Evolutionary conservation across 2,797 vertebrate species (phyloP).

Genomic region (Bradypus variegatus): DNA sequence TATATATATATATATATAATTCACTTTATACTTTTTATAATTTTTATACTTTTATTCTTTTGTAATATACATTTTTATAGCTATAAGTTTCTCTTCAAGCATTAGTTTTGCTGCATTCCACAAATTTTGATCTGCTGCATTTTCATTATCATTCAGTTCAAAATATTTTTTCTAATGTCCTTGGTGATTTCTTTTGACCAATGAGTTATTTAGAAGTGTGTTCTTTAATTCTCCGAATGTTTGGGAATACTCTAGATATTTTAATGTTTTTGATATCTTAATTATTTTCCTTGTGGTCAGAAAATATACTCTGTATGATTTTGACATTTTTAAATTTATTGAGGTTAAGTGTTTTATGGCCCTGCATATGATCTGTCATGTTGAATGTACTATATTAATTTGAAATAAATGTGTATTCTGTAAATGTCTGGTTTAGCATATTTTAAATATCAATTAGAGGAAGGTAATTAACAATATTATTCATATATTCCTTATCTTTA

Average conservation of each 20-base stretch:
- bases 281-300: not conserved
- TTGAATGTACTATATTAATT: not conserved
- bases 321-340: not conserved
- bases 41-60: not conserved
- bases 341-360: too few species aligned
- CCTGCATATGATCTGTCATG: accelerated
- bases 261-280: too few species aligned
- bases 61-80: accelerated
- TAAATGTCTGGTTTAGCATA: not conserved
- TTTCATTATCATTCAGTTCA: not conserved
- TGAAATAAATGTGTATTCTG: not conserved
- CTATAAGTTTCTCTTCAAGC: not conserved
- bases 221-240: not conserved
- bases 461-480: too few species aligned
- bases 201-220: not conserved
- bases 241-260: not conserved
- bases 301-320: not conserved
- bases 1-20: too few species aligned
- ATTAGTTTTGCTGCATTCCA: accelerated
- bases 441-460: not conserved
- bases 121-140: not conserved
- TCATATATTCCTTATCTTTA: not conserved
- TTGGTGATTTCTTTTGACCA: not conserved
- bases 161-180: not conserved
- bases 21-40: not conserved